Evolutionary conservation across 2,797 vertebrate species (phyloP).

Genomic region (Intellagama lesueurii): DNA sequence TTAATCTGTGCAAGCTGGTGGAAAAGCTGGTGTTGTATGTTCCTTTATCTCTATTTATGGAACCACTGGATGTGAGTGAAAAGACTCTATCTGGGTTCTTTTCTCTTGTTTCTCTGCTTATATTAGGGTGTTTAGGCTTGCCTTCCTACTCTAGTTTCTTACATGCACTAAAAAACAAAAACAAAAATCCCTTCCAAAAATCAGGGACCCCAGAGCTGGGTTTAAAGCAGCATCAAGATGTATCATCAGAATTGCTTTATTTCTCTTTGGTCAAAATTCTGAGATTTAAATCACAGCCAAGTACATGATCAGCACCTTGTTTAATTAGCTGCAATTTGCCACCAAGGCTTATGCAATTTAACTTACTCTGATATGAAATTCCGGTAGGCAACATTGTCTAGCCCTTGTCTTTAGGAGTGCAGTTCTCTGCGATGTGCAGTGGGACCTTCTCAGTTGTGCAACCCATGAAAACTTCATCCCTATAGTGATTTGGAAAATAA

Average conservation of each 20-base stretch:
- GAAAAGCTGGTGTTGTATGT: fast-evolving
- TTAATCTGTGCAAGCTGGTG: not conserved
- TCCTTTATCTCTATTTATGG: fast-evolving
- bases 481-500: not conserved
- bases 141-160: not conserved
- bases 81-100: too few species aligned
- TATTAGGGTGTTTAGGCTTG: not conserved
- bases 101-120: not conserved
- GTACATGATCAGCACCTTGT: too few species aligned
- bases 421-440: not conserved
- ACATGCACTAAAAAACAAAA: too few species aligned
- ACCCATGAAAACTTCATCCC: too few species aligned
- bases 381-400: too few species aligned
- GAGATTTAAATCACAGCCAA: too few species aligned
- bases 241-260: not conserved
- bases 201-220: not conserved
- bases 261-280: too few species aligned
- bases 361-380: too few species aligned
- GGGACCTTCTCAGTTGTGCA: not conserved
- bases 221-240: not conserved
- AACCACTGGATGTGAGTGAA: not conserved
- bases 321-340: too few species aligned
- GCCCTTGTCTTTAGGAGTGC: not conserved
- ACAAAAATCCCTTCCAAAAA: not conserved
- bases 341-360: too few species aligned